Evolutionary conservation across 1,140 invertebrate species (phyloP), one percentile per base, ranked within the genome.

Genomic region (Caenorhabditis brenneri): DNA sequence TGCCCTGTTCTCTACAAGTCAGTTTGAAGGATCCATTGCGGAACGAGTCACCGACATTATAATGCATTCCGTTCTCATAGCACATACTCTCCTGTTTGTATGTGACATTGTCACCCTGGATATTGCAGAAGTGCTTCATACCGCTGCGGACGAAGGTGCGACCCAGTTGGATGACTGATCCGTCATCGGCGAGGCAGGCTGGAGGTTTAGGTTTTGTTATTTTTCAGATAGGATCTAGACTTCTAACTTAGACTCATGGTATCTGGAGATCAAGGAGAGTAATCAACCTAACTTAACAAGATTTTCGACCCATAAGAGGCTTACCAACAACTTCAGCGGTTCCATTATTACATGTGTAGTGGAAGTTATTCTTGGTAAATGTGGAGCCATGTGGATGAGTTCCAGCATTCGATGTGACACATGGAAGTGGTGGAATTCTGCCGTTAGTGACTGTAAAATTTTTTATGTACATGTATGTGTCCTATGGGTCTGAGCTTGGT

Each of bases 21-120:
- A 90, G 39, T 48, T 91, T 89, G 80, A 90, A 90, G 1, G 89
- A 91, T 36, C 89, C 89, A 46, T 90, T 90, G 80, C 86, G 51
- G 65, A 89, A 90, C 19, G 86, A 84, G n/a, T 90, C 90, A 27
- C 89, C 89, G 74, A 91, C 83, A 46, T 90, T 86, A 74, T 90
- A 90, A 81, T 90, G 87, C n/a, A 86, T 87, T 58, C 89, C 87
- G 60, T 90, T 90, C 79, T 91, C 89, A 79, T 87, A 91, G 36
- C 89, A 90, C 33, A 91, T 90, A 10, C 89, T 88, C 42, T 87
- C 89, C 78, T 90, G 89, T 84, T 90, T 90, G 83, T 90, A 90
- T 24, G 89, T 87, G 10, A 91, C 90, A 39, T 84, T 87, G 31
- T 91, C 88, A 27, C 90, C 89, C 27, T 88, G 88, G n/a, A 90